Conservation (phyloP, 2,113 vertebrate genomes). For the Zeus faber region DNA sequence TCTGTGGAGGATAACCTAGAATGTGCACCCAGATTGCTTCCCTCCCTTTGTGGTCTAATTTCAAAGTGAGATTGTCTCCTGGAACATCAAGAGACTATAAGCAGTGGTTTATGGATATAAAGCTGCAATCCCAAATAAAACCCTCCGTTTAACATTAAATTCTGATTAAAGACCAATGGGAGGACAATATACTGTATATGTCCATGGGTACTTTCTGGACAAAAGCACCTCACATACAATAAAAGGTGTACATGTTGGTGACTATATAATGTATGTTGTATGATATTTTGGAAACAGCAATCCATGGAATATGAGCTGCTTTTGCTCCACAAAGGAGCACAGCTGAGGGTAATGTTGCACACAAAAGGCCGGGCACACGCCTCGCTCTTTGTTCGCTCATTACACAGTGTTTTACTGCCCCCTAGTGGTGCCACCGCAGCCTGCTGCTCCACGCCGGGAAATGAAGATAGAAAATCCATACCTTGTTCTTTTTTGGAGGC, state of each 20-base stretch:
- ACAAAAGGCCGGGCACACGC: constrained; percentile 47
- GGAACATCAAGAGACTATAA: constrained; percentile 61
- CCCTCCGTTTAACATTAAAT: too few species aligned
- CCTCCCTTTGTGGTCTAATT: constrained; percentile 65
- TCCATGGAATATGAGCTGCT: too few species aligned
- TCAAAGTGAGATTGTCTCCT: constrained; percentile 67
- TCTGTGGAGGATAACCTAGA: constrained; percentile 65
- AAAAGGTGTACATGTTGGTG: constrained; percentile 41
- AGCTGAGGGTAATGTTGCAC: constrained; percentile 46
- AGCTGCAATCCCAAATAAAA: too few species aligned
- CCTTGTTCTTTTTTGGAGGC: constrained; percentile 59
- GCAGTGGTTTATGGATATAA: constrained; percentile 64
- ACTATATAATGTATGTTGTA: constrained; percentile 19
- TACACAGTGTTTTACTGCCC: constrained; percentile 75
- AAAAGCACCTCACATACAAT: too few species aligned
- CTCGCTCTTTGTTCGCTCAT: constrained; percentile 52
- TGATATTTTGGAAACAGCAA: background rate
- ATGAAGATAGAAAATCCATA: constrained; percentile 31
- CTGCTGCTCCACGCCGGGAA: too few species aligned
- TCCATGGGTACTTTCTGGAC: too few species aligned
- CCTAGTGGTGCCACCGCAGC: too few species aligned
- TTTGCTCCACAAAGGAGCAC: too few species aligned
- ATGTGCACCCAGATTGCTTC: constrained; percentile 60
- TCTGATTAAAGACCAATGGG: too few species aligned
- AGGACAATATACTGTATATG: too few species aligned